Evolutionary conservation across 2,888 invertebrate genomes (phyloP), one percentile per base, ranked within the genome.

Genomic region (Bembecia ichneumoniformis): DNA sequence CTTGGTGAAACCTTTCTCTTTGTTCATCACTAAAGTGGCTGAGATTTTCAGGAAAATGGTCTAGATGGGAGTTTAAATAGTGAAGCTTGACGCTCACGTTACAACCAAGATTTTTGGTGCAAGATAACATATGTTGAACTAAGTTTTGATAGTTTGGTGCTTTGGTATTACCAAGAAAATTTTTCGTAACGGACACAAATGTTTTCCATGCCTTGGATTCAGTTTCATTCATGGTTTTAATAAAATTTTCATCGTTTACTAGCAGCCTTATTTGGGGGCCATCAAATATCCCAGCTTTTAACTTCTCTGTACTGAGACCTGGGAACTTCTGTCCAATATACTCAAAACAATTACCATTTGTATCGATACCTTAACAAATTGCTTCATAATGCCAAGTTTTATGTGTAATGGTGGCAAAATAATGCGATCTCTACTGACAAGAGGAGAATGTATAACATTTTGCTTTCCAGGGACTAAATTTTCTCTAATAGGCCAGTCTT

Each of bases 1-100:
- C 69, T 50, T 69, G 68, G 54, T 71, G 67, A 44, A 74, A 64
- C 35, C 66, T 57, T 51, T 72, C 66, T 49, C 64, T 65, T 44
- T 71, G 68, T 51, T 71, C 68, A 49, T 70, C 67, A 51, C 65
- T 71, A 43, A 56, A 53, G 51, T 61, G 57, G 49, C 62, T 65
- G 14, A 54, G 50, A 49, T 54, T 54, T 48, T 51, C 49, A 20
- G 51, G 52, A 46, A 57, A 55, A 17, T 43, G 35, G 36, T 55
- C 51, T 15, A 53, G 45, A 46, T 52, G 55, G 48, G 43, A 51
- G 49, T 51, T 44, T 34, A 44, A 35, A 10, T 48, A 50, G 20
- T 44, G 47, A 11, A 48, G 4, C 35, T 35, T 35, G n/a, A 35
- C 3, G 35, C n/a, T 47, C 44, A 48, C 48, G 47, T 52, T 48